Evolutionary conservation across 2,888 invertebrate species (phyloP), one percentile per base, ranked within the genome.

Genomic region (Trachelus iudaicus): DNA sequence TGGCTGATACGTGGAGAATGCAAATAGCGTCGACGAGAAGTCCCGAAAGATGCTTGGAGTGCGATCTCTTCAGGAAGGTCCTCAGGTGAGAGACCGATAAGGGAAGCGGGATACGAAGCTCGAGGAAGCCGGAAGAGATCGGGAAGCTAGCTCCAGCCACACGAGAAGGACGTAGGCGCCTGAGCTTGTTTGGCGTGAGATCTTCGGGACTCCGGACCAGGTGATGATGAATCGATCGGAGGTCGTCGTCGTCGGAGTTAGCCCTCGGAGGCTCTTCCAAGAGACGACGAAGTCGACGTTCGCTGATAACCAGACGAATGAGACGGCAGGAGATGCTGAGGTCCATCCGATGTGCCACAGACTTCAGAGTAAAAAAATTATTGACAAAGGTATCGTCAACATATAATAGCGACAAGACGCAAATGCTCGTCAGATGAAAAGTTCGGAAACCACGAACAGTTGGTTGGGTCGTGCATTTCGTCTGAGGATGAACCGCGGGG

Each of bases 401-500:
- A 37, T 37, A 37, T 37, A 15, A 15, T 40, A 40, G n/a, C 40
- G 40, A 9, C 6, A 23, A 23, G 23, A 56, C 56, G 56, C 23
- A 23, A 9, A 23, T 56, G 56, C 9, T 56, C 56, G 56, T 56
- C 56, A 56, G 56, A 56, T 56, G 56, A 56, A 56, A 56, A 56
- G 56, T 56, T 23, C 56, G 2, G 56, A 56, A 56, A 23, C 9
- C 23, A 56, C 56, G 56, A 23, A 56, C 56, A 56, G 56, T 83
- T 83, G 83, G 40, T 87, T 86, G 77, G 83, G 85, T 78, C 84
- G 86, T 81, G 85, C 84, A 78, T 82, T 85, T 71, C 87, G 86
- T 75, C 82, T 83, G 84, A 89, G 86, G 79, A 94, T 94, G 94
- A 94, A 94, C 92, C 93, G 94, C 80, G 94, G 93, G 82, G 94